Base-by-base conservation (phyloP, 2,113 vertebrate species). In the Mobula hypostoma region DNA sequence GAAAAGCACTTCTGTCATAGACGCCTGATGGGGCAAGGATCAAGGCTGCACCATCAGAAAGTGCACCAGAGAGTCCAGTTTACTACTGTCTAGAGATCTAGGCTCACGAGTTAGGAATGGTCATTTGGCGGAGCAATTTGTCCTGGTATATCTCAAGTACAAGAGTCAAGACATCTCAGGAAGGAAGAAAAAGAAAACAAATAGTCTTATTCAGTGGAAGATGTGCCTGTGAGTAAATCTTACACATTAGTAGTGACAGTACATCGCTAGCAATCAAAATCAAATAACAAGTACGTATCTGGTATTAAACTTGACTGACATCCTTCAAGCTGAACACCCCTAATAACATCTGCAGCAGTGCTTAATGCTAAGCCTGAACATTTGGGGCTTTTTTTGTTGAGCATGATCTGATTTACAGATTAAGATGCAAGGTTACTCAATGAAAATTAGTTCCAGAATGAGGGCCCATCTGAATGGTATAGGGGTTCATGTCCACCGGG, bases 271-370 rank as follows among this genome's bases (percentile, higher is more conserved):
- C 68, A 76, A 56, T 48, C 7, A 21, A 76, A 36, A 48, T 29
- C 68, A 48, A 29, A 93, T 56, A 56, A 11, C 21, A 24, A 48
- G 63, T 92, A 36, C 36, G 0, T 36, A 68, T 32, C 70, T 24
- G 68, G 24, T 74, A 93, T 93, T 93, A 74, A 93, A 74, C 40
- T 48, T 93, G 91, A 74, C 56, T 56, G 36, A 8, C 70, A 74
- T 0, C 7, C 24, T 93, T 66, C 70, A 74, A 90, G 56, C 14
- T 93, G 91, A 27, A 74, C 29, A 40, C 17, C 90, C 48, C 32
- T 72, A 70, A 93, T 27, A 93, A 93, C 5, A 48, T 93, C 66
- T 74, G 68, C 36, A 93, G 12, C 56, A 40, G 36, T 4, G 21
- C 40, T 12, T 56, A 19, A 74, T 17, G 68, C 48, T 93, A 93